Evolutionary conservation across 2,888 invertebrate genomes (phyloP).

Genomic region (Pachycephus smyrnensis): DNA sequence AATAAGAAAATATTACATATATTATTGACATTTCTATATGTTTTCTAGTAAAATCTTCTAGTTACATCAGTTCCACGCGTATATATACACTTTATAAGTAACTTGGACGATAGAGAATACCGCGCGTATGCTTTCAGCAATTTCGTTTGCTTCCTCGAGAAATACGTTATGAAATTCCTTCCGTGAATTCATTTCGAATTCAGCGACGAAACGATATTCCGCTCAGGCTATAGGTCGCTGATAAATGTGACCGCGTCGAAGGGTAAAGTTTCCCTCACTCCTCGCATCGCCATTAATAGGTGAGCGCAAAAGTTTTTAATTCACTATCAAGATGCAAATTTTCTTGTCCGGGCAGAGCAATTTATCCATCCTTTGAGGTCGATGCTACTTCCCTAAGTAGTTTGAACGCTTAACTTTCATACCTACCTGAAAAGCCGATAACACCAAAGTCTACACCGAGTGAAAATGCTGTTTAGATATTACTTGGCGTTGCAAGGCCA

Average conservation of each 20-base stretch:
- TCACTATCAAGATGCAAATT: conserved; percentile 61
- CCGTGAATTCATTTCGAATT: conserved; percentile 28
- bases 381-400: conserved; percentile 48
- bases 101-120: not conserved
- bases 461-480: not conserved
- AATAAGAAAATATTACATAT: not conserved
- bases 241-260: conserved; percentile 46
- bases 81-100: too few relatives aligned
- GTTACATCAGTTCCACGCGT: not conserved
- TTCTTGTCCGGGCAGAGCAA: conserved; percentile 50
- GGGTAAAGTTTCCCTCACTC: conserved; percentile 42
- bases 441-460: not conserved
- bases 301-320: conserved; percentile 54
- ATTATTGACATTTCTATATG: not conserved
- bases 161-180: conserved; percentile 12
- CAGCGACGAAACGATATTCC: conserved; percentile 35
- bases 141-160: not conserved
- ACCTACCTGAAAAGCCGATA: conserved; percentile 5
- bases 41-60: not conserved
- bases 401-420: conserved; percentile 25
- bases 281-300: conserved; percentile 35
- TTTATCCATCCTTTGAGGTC: conserved; percentile 51
- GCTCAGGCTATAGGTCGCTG: conserved; percentile 31
- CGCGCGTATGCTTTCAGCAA: not conserved
- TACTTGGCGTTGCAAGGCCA: not conserved